Evolutionary conservation across 2,888 invertebrate genomes (phyloP).

Genomic region (Ectemnius continuus): DNA sequence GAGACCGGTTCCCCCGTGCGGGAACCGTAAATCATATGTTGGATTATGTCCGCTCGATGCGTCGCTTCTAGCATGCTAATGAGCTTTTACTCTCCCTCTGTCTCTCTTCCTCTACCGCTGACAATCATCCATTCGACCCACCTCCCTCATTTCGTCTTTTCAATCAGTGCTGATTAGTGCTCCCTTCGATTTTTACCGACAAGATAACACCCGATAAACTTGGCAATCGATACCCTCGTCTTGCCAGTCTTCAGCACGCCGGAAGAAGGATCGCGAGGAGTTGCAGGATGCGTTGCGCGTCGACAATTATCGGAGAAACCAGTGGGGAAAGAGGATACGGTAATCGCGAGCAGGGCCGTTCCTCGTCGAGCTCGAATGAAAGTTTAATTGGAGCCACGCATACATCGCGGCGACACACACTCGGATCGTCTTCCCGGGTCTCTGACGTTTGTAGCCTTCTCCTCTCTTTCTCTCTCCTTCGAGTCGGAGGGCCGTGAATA

Average conservation of each 20-base stretch:
- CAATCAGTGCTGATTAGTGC: too few species aligned
- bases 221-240: neutral
- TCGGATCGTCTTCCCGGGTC: too few species aligned
- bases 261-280: neutral
- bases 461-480: neutral
- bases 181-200: too few species aligned
- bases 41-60: conserved; percentile 61
- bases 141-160: neutral
- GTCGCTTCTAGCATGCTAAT: conserved; percentile 64
- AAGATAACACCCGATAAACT: too few species aligned
- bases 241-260: neutral
- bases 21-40: conserved; percentile 67
- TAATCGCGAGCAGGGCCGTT: neutral
- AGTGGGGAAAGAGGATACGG: conserved; percentile 1
- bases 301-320: conserved; percentile 7
- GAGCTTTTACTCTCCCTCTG: conserved; percentile 40
- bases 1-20: conserved; percentile 62
- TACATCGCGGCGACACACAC: too few species aligned
- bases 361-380: neutral
- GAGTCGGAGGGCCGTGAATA: conserved; percentile 16
- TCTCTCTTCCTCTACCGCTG: neutral
- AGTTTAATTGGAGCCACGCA: neutral
- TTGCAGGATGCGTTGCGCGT: conserved; percentile 6
- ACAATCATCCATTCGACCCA: neutral
- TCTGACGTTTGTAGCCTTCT: neutral